A percentile compares a stretch with the other conserved stretches of the same genome.
phyloP scores from a whole-genome alignment of 2,888 invertebrate genomes.

The Teinopalpus imperialis region DNA sequence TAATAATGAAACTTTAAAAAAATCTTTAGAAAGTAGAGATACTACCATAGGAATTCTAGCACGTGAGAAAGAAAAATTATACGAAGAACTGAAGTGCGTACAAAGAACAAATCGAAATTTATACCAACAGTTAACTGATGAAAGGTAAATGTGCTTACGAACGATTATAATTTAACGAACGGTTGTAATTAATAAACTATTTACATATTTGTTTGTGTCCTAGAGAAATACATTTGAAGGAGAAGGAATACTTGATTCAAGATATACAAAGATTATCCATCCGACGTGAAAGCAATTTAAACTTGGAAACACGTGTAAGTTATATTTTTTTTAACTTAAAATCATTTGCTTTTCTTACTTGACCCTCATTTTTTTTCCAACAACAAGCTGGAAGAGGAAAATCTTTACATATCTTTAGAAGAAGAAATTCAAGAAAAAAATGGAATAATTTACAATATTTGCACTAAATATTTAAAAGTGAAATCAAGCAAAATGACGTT shows the following conservation, averaged over 20 bases:
- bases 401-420: conserved; percentile 30
- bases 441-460: conserved; percentile 45
- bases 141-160: conserved; percentile 46
- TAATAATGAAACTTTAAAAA: conserved; percentile 62
- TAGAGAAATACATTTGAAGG: conserved; percentile 72
- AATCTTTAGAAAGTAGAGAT: conserved; percentile 69
- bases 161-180: no score
- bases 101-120: conserved; percentile 69
- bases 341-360: neutral
- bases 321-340: neutral
- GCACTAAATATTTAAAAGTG: conserved; percentile 45
- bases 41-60: conserved; percentile 65
- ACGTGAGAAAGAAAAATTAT: conserved; percentile 76
- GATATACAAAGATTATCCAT: conserved; percentile 50
- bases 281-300: conserved; percentile 53
- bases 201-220: neutral
- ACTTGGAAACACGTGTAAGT: conserved; percentile 40
- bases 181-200: neutral
- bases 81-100: conserved; percentile 67
- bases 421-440: conserved; percentile 42
- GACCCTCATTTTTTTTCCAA: neutral
- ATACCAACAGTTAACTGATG: conserved; percentile 78
- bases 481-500: conserved; percentile 43
- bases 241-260: conserved; percentile 76
- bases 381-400: conserved; percentile 31